Evolutionary conservation across 1,140 invertebrate genomes (phyloP).

Genomic region (Lasaia peninsularis): DNA sequence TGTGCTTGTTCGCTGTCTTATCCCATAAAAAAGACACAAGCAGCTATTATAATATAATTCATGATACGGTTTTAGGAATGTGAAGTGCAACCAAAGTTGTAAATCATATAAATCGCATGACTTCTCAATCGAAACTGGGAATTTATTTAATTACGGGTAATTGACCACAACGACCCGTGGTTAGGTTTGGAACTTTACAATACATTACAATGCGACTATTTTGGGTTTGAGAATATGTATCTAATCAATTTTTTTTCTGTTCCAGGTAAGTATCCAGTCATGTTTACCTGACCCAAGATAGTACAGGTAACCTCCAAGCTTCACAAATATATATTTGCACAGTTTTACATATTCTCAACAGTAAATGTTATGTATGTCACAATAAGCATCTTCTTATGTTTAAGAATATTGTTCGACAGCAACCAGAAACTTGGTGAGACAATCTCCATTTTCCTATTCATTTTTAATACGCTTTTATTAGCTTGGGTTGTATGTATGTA

Average conservation of each 20-base stretch:
- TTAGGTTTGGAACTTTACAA: neutral
- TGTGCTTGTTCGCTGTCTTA: too few relatives aligned
- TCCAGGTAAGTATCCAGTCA: conserved; percentile 43
- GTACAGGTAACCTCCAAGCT: neutral
- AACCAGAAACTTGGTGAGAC: too few relatives aligned
- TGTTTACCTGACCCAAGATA: neutral
- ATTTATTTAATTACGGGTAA: conserved; percentile 68
- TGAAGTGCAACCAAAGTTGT: conserved; percentile 1
- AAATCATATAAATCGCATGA: conserved; percentile 46
- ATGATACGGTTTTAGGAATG: too few relatives aligned
- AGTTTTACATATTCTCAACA: neutral
- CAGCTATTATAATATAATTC: too few relatives aligned
- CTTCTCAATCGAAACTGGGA: conserved; percentile 60
- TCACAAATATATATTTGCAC: neutral
- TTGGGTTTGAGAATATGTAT: conserved; percentile 18
- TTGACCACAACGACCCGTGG: conserved; percentile 54
- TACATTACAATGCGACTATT: conserved; percentile 13
- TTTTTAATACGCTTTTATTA: too few relatives aligned
- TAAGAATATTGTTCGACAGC: too few relatives aligned
- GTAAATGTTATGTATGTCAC: too few relatives aligned
- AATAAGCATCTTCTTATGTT: too few relatives aligned
- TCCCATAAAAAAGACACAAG: too few relatives aligned
- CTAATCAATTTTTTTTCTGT: conserved; percentile 33
- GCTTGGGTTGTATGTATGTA: too few relatives aligned
- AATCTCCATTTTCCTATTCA: too few relatives aligned